Base-by-base conservation (phyloP, 2,797 vertebrate species). In the Brotula barbata region DNA sequence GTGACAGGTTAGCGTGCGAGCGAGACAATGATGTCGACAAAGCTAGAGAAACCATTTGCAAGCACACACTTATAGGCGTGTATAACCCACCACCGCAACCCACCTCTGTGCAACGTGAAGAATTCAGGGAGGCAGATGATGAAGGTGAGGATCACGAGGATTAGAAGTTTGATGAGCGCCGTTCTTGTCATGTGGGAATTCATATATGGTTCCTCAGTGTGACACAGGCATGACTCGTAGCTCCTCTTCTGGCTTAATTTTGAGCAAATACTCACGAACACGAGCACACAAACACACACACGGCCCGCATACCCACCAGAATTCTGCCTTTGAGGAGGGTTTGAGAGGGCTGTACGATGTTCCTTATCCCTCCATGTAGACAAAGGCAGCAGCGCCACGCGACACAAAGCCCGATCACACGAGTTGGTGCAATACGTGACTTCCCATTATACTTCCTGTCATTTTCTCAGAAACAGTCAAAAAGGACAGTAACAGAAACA, bases 121-220 rank as follows among this genome's bases (percentile, higher is more conserved):
- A 94, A 92, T 39, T 97, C 94, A 33, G 94, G 94, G 51, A 98
- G 92, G 73, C 93, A 93, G 71, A 97, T 76, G 86, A 95, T 91
- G 68, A 95, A 91, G 52, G 81, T 45, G 1, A 91, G 79, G 75
- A 94, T 83, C 77, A 94, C 64, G 65, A 92, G 88, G 36, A 93
- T 56, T 60, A 88, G 34, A 68, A 97, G 89, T 90, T 93, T 95
- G 61, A 84, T 71, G 54, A 93, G 50, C 5, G 77, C 80, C 31
- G 85, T 75, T 81, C 87, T 91, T 65, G 90, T 84, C 92, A 81
- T 79, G 52, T n/a, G n/a, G n/a, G n/a, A n/a, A n/a, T n/a, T n/a
- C n/a, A n/a, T n/a, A n/a, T n/a, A n/a, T n/a, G n/a, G n/a, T n/a
- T n/a, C n/a, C n/a, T n/a, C n/a, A n/a, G n/a, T n/a, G n/a, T n/a